Evolutionary conservation across 2,888 invertebrate species (phyloP).

Genomic region (Melanostoma scalare): DNA sequence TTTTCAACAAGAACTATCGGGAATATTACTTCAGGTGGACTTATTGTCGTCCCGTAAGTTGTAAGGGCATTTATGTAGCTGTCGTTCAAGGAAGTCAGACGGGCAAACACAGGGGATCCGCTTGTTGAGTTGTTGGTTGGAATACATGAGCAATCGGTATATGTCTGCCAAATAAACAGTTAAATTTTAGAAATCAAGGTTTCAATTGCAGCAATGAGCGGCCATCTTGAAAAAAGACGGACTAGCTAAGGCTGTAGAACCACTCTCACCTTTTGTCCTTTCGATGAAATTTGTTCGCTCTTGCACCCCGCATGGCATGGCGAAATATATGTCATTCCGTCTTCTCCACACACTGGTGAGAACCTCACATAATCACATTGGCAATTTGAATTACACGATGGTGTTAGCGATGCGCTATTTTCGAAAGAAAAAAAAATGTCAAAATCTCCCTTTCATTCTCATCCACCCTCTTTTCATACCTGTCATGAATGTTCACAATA

Average conservation of each 20-base stretch:
- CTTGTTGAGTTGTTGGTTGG: constrained; percentile 73
- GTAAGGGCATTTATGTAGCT: constrained; percentile 9
- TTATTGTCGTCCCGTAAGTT: constrained; percentile 9
- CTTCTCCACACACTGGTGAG: constrained; percentile 88
- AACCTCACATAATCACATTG: constrained; percentile 88
- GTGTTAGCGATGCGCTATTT: constrained; percentile 52
- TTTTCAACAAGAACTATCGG: too few relatives aligned
- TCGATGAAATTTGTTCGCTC: constrained; percentile 79
- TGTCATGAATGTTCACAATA: constrained; percentile 80
- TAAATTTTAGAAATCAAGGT: not conserved
- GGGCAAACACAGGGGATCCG: constrained; percentile 75
- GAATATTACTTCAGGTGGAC: constrained; percentile 71
- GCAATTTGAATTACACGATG: constrained; percentile 85
- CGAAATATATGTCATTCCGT: constrained; percentile 88
- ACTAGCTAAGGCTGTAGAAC: too few relatives aligned
- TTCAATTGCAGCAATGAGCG: not conserved
- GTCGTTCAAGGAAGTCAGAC: constrained; percentile 73
- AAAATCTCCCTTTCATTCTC: not conserved
- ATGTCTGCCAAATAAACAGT: constrained; percentile 74
- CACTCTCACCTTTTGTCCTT: constrained; percentile 82
- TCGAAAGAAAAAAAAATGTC: not conserved
- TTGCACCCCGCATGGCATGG: constrained; percentile 91
- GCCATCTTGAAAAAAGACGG: too few relatives aligned
- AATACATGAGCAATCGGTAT: constrained; percentile 79
- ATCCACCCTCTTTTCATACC: constrained; percentile 60